Base-by-base conservation (phyloP, 1,140 invertebrate genomes). In the Zaprionus ghesquierei region DNA sequence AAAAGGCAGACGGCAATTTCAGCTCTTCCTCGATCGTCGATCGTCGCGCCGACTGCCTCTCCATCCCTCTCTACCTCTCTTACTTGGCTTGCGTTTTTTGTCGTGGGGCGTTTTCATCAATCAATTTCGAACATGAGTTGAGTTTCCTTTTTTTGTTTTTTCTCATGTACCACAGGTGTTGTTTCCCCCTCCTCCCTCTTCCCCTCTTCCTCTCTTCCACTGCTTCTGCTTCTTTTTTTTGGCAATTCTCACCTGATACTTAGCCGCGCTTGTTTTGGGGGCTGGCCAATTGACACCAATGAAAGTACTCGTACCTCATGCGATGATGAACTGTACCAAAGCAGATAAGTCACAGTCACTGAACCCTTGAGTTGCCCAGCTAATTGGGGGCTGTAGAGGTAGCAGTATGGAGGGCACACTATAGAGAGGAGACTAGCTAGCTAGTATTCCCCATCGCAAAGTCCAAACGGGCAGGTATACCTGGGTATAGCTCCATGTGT, bases 21-120 rank as follows among this genome's bases (percentile, higher is more conserved):
- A 46, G 75, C 44, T 66, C 44, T 73, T 41, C 22, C 38, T 27
- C 29, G 44, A 23, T 53, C 49, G 35, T 38, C 35, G 35, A 18
- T 49, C 35, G 53, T 13, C 25, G 31, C 56, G n/a, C n/a, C n/a
- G n/a, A n/a, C n/a, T n/a, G n/a, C 27, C 49, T 46, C 41, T 62
- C 13, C 25, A 46, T 29, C 62, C 33, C 13, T n/a, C 33, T 4
- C 33, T n/a, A 50, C 41, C 13, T 27, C 15, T 6, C 29, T 9
- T 60, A 56, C 8, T 56, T 51, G 44, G 59, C 46, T 53, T 68
- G 35, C 62, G 35, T 33, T 33, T 73, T 0, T 29, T 29, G 5
- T 69, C 56, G 33, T 72, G 79, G 79, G 79, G 79, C 84, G 79
- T 87, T 84, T 89, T 80, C 84, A 84, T 84, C 77, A 89, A 89